phyloP scores from a whole-genome alignment of 2,113 vertebrate genomes.

The Colinus virginianus region DNA sequence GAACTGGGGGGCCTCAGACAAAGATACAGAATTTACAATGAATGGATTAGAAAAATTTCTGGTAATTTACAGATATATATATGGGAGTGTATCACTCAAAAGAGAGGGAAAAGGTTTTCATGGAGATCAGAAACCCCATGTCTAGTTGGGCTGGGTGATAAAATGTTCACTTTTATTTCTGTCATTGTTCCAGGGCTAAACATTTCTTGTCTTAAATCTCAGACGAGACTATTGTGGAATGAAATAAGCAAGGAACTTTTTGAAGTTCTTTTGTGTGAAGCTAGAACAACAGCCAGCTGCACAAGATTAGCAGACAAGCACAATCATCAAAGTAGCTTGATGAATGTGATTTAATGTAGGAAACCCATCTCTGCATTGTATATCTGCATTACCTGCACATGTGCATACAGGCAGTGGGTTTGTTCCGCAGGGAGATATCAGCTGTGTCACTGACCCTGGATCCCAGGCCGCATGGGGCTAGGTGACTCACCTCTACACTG shows the following conservation, averaged over 20 bases:
- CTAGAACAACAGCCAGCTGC: not conserved
- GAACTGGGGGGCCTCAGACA: not conserved
- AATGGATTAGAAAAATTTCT: conserved; percentile 39
- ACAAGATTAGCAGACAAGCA: not conserved
- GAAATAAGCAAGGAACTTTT: not conserved
- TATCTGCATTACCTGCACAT: not conserved
- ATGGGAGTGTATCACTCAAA: conserved; percentile 18
- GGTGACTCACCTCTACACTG: not conserved
- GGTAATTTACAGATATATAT: conserved; percentile 37
- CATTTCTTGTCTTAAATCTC: conserved; percentile 22
- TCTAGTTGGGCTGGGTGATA: conserved; percentile 29
- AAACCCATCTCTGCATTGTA: not conserved
- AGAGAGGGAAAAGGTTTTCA: conserved; percentile 35
- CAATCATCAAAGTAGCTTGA: not conserved
- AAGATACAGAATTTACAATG: conserved; percentile 1
- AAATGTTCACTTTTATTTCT: conserved; percentile 56
- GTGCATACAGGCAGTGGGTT: not conserved
- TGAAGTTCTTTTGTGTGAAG: not conserved
- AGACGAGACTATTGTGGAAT: not conserved
- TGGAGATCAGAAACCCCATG: conserved; percentile 46
- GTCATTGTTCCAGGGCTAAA: conserved; percentile 23
- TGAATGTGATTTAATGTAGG: not conserved
- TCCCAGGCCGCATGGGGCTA: not conserved
- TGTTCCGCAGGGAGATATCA: not conserved
- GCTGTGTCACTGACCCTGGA: not conserved